Base-by-base conservation (phyloP, 2,113 vertebrate genomes). In the Stomatorhinus ivindoensis region DNA sequence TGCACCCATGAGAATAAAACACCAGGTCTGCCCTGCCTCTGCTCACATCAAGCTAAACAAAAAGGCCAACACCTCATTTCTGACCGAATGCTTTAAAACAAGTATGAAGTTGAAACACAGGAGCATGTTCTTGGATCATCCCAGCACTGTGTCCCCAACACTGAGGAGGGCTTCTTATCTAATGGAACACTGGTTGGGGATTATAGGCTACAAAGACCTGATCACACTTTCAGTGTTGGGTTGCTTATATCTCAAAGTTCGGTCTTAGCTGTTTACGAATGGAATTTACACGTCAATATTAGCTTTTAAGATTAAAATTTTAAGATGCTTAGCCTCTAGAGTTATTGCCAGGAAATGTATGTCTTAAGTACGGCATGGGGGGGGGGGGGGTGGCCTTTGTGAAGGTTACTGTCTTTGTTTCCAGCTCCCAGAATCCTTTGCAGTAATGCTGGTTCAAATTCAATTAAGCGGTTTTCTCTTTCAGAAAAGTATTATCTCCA, bases 381-480 rank as follows among this genome's bases (percentile, higher is more conserved):
- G 19, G 17, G 3, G 39, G 87, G 51, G 19, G 17, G 86, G 91
- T 39, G 86, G 69, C 35, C 87, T 91, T 90, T 65, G 86, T 91
- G 89, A 92, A 83, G 87, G 91, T 92, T 91, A 90, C 85, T 44
- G 73, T 55, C 90, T 85, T 13, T 39, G 89, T 80, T 91, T 73
- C 44, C 76, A 69, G 89, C 90, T 91, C 92, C 93, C 92, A 92
- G 92, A 93, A 92, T 93, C 92, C 90, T 89, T 93, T 87, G 83
- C 89, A 87, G 92, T 92, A 92, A 91, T 48, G 91, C 93, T 35
- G 47, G 93, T 94, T 95, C 94, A 95, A 95, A 95, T 95, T 95
- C 93, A 94, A 95, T 95, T 93, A 94, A 95, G 92, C 88, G 92
- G 94, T 95, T 95, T 93, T 94, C 91, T 88, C 61, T 31, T 91